Conservation (phyloP, 2,888 invertebrate genomes). For the Acanthosepion pharaonis region DNA sequence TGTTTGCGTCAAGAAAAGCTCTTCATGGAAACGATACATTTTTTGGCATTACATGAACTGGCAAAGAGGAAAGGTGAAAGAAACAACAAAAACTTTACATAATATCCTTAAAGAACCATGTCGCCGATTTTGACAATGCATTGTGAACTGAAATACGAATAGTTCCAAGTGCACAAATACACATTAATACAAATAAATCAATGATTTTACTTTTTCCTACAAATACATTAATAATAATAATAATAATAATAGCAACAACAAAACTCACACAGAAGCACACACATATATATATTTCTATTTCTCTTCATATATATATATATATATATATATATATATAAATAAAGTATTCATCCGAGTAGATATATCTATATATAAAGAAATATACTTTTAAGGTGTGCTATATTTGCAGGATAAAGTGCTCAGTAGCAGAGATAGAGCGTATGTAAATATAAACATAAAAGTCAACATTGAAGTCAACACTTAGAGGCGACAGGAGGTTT, state of each 20-base stretch:
- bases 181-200: neutral
- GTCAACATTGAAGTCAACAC: too few species aligned
- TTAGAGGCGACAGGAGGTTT: too few species aligned
- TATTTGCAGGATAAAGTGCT: too few species aligned
- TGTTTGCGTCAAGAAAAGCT: neutral
- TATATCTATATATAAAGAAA: too few species aligned
- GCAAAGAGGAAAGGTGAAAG: conserved; percentile 11
- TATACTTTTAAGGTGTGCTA: too few species aligned
- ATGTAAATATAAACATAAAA: too few species aligned
- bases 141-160: neutral
- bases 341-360: too few species aligned
- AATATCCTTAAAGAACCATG: neutral
- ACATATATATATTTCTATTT: neutral
- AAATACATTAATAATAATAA: neutral
- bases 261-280: neutral
- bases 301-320: neutral
- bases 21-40: neutral
- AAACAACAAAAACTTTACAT: neutral
- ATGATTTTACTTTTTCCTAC: neutral
- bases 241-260: neutral
- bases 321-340: too few species aligned
- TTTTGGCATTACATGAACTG: conserved; percentile 20
- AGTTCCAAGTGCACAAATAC: neutral
- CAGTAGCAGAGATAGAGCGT: too few species aligned
- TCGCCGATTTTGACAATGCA: conserved; percentile 1